These are phyloP conservation scores for Aegypius monachus DNA, from an alignment of 2,113 vertebrate species.

Conservation along the genomic window DNA sequence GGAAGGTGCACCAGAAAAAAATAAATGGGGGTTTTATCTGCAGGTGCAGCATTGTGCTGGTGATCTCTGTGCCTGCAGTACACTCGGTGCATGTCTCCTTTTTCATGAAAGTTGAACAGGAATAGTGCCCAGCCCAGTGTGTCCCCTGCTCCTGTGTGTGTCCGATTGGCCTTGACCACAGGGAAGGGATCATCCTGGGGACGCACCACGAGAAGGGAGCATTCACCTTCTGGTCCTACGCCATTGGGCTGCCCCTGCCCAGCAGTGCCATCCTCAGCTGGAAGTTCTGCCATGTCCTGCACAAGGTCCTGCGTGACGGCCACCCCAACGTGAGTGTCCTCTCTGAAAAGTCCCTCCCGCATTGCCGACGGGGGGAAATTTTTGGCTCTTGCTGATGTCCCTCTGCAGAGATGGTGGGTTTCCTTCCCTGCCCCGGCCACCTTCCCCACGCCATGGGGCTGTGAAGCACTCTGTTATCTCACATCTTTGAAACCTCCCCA, in stretches of 20 bases:
- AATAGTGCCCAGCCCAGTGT: neutral
- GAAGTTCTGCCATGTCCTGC: constrained; percentile 97
- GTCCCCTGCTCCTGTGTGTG: neutral
- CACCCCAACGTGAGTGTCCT: constrained; percentile 88
- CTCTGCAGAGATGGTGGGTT: neutral
- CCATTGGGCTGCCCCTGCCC: constrained; percentile 88
- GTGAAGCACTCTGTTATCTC: neutral
- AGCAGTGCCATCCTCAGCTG: constrained; percentile 94
- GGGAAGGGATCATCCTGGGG: constrained; percentile 91
- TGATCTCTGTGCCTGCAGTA: neutral
- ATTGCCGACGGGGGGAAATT: accelerated
- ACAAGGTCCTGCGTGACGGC: constrained; percentile 93
- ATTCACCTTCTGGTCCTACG: constrained; percentile 96
- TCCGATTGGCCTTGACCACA: constrained; percentile 68
- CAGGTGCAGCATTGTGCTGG: accelerated
- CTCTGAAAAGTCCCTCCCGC: accelerated
- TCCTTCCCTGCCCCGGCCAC: neutral
- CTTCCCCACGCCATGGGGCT: neutral
- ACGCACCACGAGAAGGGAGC: constrained; percentile 97
- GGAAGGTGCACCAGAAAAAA: neutral
- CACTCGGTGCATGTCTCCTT: accelerated
- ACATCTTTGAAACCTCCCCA: accelerated
- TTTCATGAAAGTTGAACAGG: neutral
- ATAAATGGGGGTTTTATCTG: neutral
- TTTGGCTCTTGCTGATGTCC: accelerated